These are phyloP conservation scores for Allolobophora icterica DNA, from an alignment of 2,888 invertebrate genomes.

Conservation along the genomic window DNA sequence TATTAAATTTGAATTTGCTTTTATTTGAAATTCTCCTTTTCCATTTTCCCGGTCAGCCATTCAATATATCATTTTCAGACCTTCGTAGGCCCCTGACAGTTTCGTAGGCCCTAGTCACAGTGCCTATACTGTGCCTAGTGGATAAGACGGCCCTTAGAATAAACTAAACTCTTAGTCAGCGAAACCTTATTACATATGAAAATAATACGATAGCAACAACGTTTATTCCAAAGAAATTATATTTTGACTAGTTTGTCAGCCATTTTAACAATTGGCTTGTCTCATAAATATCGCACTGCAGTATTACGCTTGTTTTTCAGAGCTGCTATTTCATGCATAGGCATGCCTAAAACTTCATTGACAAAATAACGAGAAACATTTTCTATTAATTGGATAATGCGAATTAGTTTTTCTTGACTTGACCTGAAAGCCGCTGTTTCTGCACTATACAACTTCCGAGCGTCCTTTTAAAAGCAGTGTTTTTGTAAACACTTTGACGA, in stretches of 20 bases:
- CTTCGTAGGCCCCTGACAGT: no score
- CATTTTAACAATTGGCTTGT: background rate
- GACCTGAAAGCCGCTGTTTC: background rate
- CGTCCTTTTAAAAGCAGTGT: background rate
- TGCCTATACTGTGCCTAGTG: no score
- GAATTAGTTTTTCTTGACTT: background rate
- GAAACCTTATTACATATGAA: background rate
- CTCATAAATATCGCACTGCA: background rate
- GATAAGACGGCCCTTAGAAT: no score
- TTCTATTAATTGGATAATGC: background rate
- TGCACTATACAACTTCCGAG: background rate
- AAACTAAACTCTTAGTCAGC: background rate
- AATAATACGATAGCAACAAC: background rate
- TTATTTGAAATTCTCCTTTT: no score
- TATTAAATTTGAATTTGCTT: no score
- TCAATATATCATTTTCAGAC: no score
- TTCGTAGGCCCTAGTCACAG: no score
- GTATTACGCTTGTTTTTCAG: background rate
- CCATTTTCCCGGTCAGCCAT: no score
- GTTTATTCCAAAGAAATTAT: background rate
- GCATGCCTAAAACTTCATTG: background rate
- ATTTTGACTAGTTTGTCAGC: no score
- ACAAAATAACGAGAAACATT: background rate
- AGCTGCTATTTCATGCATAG: background rate
- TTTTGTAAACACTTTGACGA: no score